Evolutionary conservation across 2,888 invertebrate species (phyloP).

Genomic region (Acrobeloides nanus): DNA sequence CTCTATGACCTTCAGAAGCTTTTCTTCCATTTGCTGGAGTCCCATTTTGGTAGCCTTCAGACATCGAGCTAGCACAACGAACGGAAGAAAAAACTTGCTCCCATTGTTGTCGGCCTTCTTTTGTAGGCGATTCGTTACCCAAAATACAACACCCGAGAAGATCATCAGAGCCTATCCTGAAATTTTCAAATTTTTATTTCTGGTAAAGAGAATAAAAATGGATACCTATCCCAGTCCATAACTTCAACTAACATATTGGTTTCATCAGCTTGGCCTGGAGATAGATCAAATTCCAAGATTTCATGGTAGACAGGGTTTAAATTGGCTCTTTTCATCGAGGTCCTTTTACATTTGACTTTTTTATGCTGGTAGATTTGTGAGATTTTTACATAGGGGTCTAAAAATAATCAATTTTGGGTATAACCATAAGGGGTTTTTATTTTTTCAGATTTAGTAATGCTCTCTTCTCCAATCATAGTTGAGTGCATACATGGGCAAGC

Average conservation of each 20-base stretch:
- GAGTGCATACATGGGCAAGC: too few relatives aligned
- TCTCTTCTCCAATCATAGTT: too few relatives aligned
- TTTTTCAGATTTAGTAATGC: too few relatives aligned
- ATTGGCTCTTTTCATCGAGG: constrained; percentile 78
- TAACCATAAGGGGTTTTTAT: constrained; percentile 7
- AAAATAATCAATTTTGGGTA: constrained; percentile 20
- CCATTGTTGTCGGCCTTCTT: constrained; percentile 49
- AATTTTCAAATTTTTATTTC: constrained; percentile 19
- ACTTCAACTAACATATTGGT: constrained; percentile 76
- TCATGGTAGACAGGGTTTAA: constrained; percentile 85
- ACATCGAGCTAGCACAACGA: constrained; percentile 6
- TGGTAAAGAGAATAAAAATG: not conserved
- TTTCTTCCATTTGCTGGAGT: not conserved
- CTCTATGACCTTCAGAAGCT: not conserved
- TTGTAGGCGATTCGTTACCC: constrained; percentile 44
- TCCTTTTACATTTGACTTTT: constrained; percentile 84
- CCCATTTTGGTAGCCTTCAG: constrained; percentile 8
- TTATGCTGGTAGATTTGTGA: constrained; percentile 78
- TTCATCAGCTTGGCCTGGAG: constrained; percentile 72
- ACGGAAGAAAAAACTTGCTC: constrained; percentile 36
- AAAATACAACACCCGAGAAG: constrained; percentile 69
- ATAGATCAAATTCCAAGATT: constrained; percentile 82
- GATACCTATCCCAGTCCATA: constrained; percentile 78
- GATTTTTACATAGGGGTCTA: constrained; percentile 88
- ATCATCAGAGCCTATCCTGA: constrained; percentile 77